Evolutionary conservation across 2,888 invertebrate genomes (phyloP), one percentile per base, ranked within the genome.

Genomic region (Folsomia candida): DNA sequence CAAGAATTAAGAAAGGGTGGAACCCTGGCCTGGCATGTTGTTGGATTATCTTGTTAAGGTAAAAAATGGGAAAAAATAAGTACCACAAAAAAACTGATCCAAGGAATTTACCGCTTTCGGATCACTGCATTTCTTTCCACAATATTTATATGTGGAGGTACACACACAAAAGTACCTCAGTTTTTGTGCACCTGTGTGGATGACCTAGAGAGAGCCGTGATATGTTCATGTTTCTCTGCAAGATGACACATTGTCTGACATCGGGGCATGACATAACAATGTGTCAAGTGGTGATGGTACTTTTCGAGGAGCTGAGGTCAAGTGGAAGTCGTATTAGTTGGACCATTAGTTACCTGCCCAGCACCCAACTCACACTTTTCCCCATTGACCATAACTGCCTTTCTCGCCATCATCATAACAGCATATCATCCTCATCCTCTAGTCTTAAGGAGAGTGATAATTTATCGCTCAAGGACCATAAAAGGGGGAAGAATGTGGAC

Each of bases 401-500:
- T 37, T 14, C n/a, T n/a, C n/a, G n/a, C 37, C 37, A 37, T 37
- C 37, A 9, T 14, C n/a, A n/a, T n/a, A n/a, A n/a, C 37, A 14
- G 37, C 14, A 37, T 37, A 37, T 14, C 37, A 9, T 4, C 6
- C 37, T 14, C 4, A 37, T 14, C 37, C 37, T 37, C 14, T 37
- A n/a, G n/a, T 37, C 37, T 37, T 37, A 37, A 37, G 37, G 26
- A 26, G 59, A 59, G 59, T 26, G 14, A 59, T 59, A 59, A 59
- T 59, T 59, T 59, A 59, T 59, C 59, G 26, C 59, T 25, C 59
- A 59, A 26, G n/a, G 61, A 29, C 61, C 61, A 28, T 61, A 61
- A 61, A 61, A 61, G 61, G 61, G 29, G n/a, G 28, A n/a, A 61
- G 27, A 61, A 61, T 61, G 61, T 29, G 61, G 61, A 28, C 27